phyloP scores from a whole-genome alignment of 2,888 invertebrate species.

The Gari tellinella region DNA sequence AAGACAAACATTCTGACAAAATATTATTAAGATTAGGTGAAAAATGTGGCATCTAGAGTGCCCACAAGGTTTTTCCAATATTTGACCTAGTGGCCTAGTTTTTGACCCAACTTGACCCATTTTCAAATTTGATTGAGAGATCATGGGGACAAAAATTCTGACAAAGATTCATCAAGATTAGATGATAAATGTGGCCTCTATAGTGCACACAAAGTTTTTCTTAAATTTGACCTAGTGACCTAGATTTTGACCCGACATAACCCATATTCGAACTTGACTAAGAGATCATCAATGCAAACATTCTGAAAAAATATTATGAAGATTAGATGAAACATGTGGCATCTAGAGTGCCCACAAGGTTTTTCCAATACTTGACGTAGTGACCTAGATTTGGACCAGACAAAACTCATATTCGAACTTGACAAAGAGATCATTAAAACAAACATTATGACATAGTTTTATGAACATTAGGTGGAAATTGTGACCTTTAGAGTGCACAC shows the following conservation, averaged over 20 bases:
- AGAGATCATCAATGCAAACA: constrained; percentile 9
- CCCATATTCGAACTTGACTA: constrained; percentile 6
- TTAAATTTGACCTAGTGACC: constrained; percentile 3
- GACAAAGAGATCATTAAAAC: neutral
- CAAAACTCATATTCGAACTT: constrained; percentile 11
- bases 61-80: no score
- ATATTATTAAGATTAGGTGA: neutral
- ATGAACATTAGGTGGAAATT: no score
- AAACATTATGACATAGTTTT: no score
- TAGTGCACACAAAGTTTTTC: constrained; percentile 1
- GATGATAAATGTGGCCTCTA: constrained; percentile 2
- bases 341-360: constrained; percentile 9
- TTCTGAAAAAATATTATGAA: constrained; percentile 7
- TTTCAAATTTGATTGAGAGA: neutral
- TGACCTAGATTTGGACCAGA: constrained; percentile 11
- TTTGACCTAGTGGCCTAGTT: no score
- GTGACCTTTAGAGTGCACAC: no score
- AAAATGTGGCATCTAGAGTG: no score
- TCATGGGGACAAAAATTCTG: neutral
- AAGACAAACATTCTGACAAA: constrained; percentile 11
- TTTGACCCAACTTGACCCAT: constrained; percentile 12
- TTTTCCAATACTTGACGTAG: constrained; percentile 14
- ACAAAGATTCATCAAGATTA: neutral
- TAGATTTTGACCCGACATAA: neutral
- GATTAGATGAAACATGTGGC: constrained; percentile 2